These are phyloP conservation scores for Alentia gelatinosa DNA, from an alignment of 2,888 invertebrate genomes.

Conservation along the genomic window DNA sequence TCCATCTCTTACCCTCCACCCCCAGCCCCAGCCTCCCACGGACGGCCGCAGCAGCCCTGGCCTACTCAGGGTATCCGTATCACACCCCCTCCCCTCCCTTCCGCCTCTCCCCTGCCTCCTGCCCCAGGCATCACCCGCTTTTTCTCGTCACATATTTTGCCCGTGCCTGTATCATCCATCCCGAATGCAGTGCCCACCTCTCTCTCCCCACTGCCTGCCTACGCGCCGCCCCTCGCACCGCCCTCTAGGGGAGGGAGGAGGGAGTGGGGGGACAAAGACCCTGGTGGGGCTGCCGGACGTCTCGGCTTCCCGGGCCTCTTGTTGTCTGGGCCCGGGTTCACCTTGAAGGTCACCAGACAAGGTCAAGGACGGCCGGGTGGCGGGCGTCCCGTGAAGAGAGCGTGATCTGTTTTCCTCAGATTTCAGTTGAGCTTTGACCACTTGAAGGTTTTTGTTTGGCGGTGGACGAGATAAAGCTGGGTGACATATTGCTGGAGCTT, in stretches of 20 bases:
- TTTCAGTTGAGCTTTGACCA: conserved; percentile 22
- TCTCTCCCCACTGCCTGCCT: background rate
- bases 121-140: no score
- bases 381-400: background rate
- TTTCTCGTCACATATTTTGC: no score
- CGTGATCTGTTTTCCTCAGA: conserved; percentile 37
- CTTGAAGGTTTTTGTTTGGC: conserved; percentile 17
- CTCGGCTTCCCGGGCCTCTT: background rate
- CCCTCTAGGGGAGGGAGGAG: background rate
- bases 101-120: no score
- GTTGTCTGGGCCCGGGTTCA: conserved; percentile 18
- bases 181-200: no score
- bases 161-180: background rate
- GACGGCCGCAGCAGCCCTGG: no score
- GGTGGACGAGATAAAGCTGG: background rate
- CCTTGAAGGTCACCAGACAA: conserved; percentile 29
- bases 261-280: background rate
- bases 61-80: no score
- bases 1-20: background rate
- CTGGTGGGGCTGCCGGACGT: background rate
- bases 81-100: no score
- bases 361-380: conserved; percentile 37
- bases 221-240: background rate
- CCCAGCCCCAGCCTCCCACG: background rate
- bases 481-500: no score